Evolutionary conservation across 2,888 invertebrate species (phyloP).

Genomic region (Cephus runcator): DNA sequence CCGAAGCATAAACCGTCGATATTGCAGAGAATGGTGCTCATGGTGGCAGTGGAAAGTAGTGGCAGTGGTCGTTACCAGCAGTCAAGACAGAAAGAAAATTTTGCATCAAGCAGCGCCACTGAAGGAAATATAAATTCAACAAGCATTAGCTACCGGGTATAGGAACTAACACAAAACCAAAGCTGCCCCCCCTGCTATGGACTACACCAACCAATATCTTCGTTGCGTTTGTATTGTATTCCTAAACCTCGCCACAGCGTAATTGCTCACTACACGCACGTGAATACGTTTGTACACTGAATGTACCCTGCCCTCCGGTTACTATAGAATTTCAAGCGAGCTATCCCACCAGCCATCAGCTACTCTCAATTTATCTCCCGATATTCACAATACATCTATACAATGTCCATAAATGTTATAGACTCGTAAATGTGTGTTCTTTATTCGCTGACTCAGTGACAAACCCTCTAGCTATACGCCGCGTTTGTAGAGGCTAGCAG

Average conservation of each 20-base stretch:
- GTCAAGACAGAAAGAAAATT: not conserved
- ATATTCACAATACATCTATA: not conserved
- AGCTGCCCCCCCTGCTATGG: not conserved
- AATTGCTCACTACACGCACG: not conserved
- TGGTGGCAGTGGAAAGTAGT: not conserved
- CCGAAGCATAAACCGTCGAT: not conserved
- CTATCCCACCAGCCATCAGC: not conserved
- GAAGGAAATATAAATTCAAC: not conserved
- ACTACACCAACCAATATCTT: not conserved
- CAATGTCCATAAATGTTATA: not conserved
- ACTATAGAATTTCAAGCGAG: not conserved
- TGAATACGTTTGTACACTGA: not conserved
- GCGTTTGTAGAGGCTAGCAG: slow-evolving; percentile 1
- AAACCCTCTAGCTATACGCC: not conserved
- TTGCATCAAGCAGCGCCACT: not conserved
- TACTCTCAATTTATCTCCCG: not conserved
- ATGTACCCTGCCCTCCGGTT: not conserved
- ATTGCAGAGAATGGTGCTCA: not conserved
- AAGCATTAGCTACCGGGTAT: not conserved
- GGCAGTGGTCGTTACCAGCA: not conserved
- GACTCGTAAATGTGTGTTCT: not conserved
- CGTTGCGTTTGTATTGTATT: not conserved
- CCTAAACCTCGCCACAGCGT: not conserved
- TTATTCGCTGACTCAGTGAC: not conserved
- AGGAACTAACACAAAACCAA: not conserved